These are phyloP conservation scores for Chymomyza procnemis DNA, from an alignment of 2,888 invertebrate species.

Conservation along the genomic window DNA sequence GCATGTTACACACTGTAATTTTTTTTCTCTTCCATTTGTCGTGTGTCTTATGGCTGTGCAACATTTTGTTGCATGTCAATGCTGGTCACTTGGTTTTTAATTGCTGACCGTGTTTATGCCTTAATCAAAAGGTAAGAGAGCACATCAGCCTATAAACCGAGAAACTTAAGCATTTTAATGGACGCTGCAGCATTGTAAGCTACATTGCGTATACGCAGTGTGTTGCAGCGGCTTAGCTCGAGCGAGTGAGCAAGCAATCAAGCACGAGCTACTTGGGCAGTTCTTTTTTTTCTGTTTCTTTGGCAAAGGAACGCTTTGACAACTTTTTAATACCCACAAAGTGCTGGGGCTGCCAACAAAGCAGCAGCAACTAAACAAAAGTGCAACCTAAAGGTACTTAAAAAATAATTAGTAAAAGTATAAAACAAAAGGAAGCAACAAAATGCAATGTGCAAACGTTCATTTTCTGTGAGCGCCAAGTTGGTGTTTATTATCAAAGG, in stretches of 20 bases:
- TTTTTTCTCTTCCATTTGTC: not conserved
- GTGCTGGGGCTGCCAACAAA: not conserved
- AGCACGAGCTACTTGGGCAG: not conserved
- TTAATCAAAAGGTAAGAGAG: not conserved
- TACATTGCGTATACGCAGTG: not conserved
- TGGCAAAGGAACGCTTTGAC: not conserved
- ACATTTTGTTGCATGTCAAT: not conserved
- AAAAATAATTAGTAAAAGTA: conserved; percentile 1
- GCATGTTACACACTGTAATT: not conserved
- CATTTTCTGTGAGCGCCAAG: not conserved
- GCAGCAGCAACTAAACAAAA: not conserved
- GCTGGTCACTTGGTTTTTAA: not conserved
- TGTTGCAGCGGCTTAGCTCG: not conserved
- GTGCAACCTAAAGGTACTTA: not conserved
- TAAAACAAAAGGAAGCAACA: not conserved
- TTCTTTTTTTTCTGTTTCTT: too few species aligned
- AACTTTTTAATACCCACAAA: not conserved
- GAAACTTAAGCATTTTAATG: not conserved
- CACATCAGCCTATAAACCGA: not conserved
- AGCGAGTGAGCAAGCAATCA: not conserved
- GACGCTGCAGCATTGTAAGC: not conserved
- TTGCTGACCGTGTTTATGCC: not conserved
- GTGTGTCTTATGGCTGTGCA: not conserved
- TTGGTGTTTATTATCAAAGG: not conserved
- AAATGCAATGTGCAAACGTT: not conserved